Base-by-base conservation (phyloP, 2,797 vertebrate species). In the Oryzias sinensis region DNA sequence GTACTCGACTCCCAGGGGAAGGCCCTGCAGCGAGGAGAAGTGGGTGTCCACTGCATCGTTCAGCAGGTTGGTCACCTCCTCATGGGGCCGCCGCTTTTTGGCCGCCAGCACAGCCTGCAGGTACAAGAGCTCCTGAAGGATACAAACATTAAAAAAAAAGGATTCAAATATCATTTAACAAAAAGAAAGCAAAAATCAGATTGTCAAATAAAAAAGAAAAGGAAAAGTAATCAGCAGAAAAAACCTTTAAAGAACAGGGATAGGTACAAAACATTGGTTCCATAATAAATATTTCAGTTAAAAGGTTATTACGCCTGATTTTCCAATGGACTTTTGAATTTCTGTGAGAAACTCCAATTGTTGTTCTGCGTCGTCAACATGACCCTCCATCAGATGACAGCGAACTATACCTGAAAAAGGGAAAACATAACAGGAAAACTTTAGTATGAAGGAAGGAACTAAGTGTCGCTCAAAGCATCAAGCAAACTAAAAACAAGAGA, bases 321-420 rank as follows among this genome's bases (percentile, higher is more conserved):
- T 97, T 72, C 95, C 96, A 79, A 98, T 93, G 33, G 95, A 94
- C 59, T 96, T 94, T 22, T 98, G 95, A 82, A 97, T 91, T 90
- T 96, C 96, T 63, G 90, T 93, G 51, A 99, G 92, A 77, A 98
- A 98, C 77, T 98, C 96, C 65, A 99, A 56, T 68, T 98, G 97
- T 55, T 98, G 95, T 66, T 97, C 94, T 22, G 96, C 97, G 1
- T 99, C 96, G 24, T 97, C 93, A 53, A 97, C 65, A 0, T 94
- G 92, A 4, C 93, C 95, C 73, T 98, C 94, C 20, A 93, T 89
- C 59, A 99, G 81, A 50, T 99, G 96, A 78, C 97, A 97, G 20
- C 84, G 91, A 60, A 98, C 98, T 76, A 95, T 93, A 70, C 97
- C 97, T 99, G 84, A 2, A 5, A 5, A 27, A 17, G 37, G 3